Base-by-base conservation (phyloP, 2,797 vertebrate genomes). In the Peromyscus attwateri region DNA sequence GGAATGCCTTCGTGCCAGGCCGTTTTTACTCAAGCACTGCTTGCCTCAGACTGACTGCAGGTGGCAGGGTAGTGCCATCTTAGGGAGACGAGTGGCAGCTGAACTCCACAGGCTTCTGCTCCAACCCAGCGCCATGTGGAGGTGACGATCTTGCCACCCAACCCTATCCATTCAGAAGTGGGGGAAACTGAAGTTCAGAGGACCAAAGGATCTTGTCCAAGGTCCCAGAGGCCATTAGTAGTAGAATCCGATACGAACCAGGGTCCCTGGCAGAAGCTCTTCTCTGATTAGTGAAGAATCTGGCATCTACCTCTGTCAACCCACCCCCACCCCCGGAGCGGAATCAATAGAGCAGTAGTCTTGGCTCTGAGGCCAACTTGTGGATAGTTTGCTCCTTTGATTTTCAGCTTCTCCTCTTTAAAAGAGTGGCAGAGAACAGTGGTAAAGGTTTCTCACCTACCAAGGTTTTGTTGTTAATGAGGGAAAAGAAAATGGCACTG, bases 11-110 rank as follows among this genome's bases (percentile, higher is more conserved):
- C 1, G 1, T 52, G 49, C 57, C 4, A 40, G 87, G 88, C 55
- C n/a, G 21, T 40, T 77, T 82, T 60, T 21, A 23, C 49, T 52
- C 80, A 62, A 79, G 64, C 10, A 23, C 17, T 13, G 87, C 79
- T 81, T 49, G 87, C 87, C 60, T 43, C 75, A 21, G 87, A 81
- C 75, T 81, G 83, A 87, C 89, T 87, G 94, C 83, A 95, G 97
- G 95, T 96, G 97, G 97, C 96, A 96, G 96, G 75, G 79, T 55
- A 87, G 95, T 77, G 91, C 96, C 68, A 87, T 97, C 92, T 80
- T 21, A 49, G 95, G 85, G 62, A 97, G 80, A 79, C 8, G 6
- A 85, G 89, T 23, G 68, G 71, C 88, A 37, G 92, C 64, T 66
- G 79, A 87, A 75, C 94, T 85, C n/a, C 49, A 57, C 2, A 1